phyloP scores from a whole-genome alignment of 2,888 invertebrate genomes.

The Deilephila porcellus region DNA sequence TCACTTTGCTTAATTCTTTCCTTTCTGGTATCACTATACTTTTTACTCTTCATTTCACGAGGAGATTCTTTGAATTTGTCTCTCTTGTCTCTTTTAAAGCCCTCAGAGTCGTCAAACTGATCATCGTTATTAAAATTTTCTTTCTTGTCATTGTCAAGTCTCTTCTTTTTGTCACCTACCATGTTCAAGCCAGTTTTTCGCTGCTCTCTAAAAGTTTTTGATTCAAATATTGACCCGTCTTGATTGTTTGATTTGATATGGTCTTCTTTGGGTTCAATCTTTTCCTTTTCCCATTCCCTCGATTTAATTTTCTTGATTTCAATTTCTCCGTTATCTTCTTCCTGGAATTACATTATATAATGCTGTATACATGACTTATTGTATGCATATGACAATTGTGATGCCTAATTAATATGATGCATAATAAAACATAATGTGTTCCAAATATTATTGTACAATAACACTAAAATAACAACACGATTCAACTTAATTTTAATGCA shows the following conservation, averaged over 20 bases:
- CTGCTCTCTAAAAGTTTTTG: conserved; percentile 74
- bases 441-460: neutral
- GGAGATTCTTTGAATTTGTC: conserved; percentile 77
- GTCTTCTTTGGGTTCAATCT: conserved; percentile 70
- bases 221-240: conserved; percentile 73
- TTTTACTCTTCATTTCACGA: conserved; percentile 77
- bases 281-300: conserved; percentile 79
- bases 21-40: conserved; percentile 79
- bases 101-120: conserved; percentile 68
- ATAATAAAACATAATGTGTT: neutral
- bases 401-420: neutral
- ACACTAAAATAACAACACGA: neutral
- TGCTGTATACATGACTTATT: neutral
- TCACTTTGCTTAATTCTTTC: conserved; percentile 73
- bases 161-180: conserved; percentile 77
- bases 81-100: conserved; percentile 68
- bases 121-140: conserved; percentile 72
- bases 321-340: conserved; percentile 73
- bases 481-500: neutral
- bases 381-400: neutral
- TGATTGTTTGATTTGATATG: conserved; percentile 59
- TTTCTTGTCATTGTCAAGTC: conserved; percentile 73
- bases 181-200: conserved; percentile 65
- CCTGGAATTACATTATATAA: conserved; percentile 56
- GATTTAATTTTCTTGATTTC: conserved; percentile 80